Evolutionary conservation across 2,888 invertebrate species (phyloP), one percentile per base, ranked within the genome.

Genomic region (Aspidiotus destructor): DNA sequence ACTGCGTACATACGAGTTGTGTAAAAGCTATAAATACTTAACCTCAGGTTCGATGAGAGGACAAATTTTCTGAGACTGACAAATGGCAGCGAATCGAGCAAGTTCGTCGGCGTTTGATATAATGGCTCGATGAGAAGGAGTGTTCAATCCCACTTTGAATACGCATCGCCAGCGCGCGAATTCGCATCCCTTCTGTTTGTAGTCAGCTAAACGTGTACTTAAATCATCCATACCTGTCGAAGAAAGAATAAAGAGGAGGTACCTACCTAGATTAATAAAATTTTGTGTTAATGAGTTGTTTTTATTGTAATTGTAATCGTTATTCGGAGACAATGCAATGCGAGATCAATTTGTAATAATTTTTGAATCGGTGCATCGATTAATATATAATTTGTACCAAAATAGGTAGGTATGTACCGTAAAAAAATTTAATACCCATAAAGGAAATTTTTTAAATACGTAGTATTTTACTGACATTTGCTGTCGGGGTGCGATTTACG

Each of bases 81-180:
- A 96, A 80, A 95, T 91, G 75, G 91, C 89, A 15, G 97, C 97
- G 79, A 98, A 98, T 73, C 97, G 88, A 41, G 97, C 97, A 75
- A 98, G 81, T 0, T 97, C 95, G 75, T 93, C 95, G 71, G 96
- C 96, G 79, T 96, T 97, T 79, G 96, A 96, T 76, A 89, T 74
- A 78, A 97, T 92, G 8, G 93, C 84, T 79, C 89, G 87, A 79
- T 90, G 88, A 64, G 92, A 91, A 0, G 97, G 97, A 0, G 89
- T 92, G 81, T 88, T 85, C 76, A 87, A 86, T 75, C 85, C 87
- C 78, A 97, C 96, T 81, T 96, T 97, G 75, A 97, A 83, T 61
- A 96, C 96, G 77, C 92, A 92, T 77, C 97, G 87, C 97, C 97
- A 98, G 79, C 98, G 98, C 77, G 97, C 97, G 79, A 98, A 98